phyloP scores from a whole-genome alignment of 2,113 vertebrate species.

The Centropus unirufus region DNA sequence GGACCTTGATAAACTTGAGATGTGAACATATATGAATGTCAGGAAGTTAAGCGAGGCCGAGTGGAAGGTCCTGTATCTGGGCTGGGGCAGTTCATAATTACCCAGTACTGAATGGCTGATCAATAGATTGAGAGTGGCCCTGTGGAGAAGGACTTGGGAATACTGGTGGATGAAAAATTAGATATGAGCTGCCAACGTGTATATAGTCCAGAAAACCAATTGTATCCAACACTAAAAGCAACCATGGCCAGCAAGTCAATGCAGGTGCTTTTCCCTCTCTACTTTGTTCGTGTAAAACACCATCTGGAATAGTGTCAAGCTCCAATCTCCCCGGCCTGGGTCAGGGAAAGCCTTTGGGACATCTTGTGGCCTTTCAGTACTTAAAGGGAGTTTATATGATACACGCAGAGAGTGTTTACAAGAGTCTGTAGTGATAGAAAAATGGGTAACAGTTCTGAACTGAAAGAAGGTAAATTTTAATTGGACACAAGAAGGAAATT shows the following conservation, averaged over 20 bases:
- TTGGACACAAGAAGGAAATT: neutral
- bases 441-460: neutral
- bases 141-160: neutral
- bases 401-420: neutral
- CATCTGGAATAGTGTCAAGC: rapidly evolving
- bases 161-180: neutral
- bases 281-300: neutral
- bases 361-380: neutral
- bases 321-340: neutral
- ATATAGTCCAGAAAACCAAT: neutral
- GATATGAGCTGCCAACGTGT: neutral
- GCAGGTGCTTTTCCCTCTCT: neutral
- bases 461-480: neutral
- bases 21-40: rapidly evolving
- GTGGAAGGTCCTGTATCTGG: neutral
- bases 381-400: neutral
- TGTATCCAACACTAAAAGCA: neutral
- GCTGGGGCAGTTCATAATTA: too few species aligned
- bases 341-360: neutral
- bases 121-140: neutral
- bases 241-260: rapidly evolving
- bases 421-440: neutral
- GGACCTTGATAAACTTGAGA: neutral
- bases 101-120: neutral
- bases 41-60: neutral